These are phyloP conservation scores for Gadus chalcogrammus DNA, from an alignment of 2,113 vertebrate genomes.

Conservation along the genomic window DNA sequence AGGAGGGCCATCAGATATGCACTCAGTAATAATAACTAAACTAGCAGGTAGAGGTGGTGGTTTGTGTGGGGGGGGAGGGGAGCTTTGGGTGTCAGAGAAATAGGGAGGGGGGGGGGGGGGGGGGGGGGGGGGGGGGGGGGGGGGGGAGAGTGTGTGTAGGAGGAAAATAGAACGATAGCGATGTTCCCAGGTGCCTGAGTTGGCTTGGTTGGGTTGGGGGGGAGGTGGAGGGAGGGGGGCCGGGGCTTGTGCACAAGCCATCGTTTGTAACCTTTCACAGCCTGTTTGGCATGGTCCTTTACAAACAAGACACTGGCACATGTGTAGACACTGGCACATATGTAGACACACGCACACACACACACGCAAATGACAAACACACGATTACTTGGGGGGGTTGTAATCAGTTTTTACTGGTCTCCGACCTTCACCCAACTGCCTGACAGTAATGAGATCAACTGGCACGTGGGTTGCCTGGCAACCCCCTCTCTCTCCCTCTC, in stretches of 20 bases:
- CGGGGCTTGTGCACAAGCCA: constrained; percentile 23
- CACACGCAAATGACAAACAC: neutral
- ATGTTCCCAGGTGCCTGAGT: neutral
- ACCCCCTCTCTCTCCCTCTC: constrained; percentile 29
- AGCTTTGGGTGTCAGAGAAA: neutral
- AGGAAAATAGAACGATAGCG: neutral
- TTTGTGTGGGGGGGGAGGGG: no score
- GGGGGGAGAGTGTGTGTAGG: neutral
- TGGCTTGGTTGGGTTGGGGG: constrained; percentile 3
- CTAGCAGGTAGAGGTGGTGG: no score
- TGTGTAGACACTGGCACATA: neutral
- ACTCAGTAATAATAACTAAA: no score
- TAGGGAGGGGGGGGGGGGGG: neutral
- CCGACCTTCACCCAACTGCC: constrained; percentile 59
- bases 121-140: neutral
- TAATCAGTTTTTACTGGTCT: constrained; percentile 51
- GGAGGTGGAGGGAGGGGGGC: constrained; percentile 21
- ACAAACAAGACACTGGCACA: constrained; percentile 8
- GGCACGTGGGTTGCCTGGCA: constrained; percentile 60
- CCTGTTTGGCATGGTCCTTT: constrained; percentile 33
- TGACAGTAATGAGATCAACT: constrained; percentile 52
- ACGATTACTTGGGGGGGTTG: constrained; percentile 39
- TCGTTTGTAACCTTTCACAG: constrained; percentile 48
- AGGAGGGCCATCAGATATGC: no score
- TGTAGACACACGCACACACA: constrained; percentile 11